Conservation (phyloP, 1,140 invertebrate species). For the Apis florea region DNA sequence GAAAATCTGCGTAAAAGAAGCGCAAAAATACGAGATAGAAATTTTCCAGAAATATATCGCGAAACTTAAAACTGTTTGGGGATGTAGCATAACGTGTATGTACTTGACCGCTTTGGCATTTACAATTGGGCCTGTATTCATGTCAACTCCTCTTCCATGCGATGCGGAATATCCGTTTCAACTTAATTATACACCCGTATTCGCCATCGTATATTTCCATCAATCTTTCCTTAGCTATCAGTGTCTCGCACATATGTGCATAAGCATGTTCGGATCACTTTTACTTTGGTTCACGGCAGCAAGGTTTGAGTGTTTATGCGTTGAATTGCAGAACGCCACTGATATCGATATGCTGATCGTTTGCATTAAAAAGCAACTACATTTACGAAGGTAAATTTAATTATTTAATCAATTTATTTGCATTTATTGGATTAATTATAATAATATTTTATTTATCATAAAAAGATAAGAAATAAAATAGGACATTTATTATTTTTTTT, state of each 20-base stretch:
- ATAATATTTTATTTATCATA: no score
- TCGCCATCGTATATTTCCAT: background rate
- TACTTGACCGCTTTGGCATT: background rate
- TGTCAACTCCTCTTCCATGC: background rate
- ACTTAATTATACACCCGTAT: background rate
- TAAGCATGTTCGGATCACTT: background rate
- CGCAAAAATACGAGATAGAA: background rate
- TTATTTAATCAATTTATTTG: no score
- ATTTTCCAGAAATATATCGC: background rate
- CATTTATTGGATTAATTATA: no score
- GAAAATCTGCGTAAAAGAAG: background rate
- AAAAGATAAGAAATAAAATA: no score
- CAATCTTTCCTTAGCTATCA: background rate
- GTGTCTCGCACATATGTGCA: background rate
- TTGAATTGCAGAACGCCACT: rapidly evolving
- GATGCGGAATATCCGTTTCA: background rate
- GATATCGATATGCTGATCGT: background rate
- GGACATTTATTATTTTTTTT: no score
- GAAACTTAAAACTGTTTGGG: background rate
- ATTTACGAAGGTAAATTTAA: background rate
- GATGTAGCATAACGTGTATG: background rate
- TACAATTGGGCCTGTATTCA: background rate
- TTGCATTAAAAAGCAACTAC: background rate
- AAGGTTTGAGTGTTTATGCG: background rate
- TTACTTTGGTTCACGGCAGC: background rate